Conservation (phyloP, 2,113 vertebrate species). For the Campylorhamphus procurvoides region DNA sequence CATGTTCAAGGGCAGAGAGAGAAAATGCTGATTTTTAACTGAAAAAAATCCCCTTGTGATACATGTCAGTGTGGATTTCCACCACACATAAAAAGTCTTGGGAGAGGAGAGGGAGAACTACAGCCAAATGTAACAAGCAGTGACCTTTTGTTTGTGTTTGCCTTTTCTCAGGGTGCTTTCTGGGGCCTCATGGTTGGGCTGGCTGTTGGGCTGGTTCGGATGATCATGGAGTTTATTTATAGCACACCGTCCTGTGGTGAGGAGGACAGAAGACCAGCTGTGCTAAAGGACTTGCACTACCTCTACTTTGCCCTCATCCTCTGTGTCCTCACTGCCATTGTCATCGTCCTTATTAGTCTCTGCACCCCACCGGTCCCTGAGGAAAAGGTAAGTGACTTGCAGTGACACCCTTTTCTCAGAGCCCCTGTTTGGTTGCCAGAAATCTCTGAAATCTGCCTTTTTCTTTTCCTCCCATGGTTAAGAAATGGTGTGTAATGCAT, state of each 20-base stretch:
- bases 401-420: background rate
- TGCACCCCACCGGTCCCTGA: slow-evolving; percentile 82
- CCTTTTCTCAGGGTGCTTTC: slow-evolving; percentile 87
- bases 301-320: slow-evolving; percentile 94
- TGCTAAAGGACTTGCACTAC: slow-evolving; percentile 89
- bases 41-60: background rate
- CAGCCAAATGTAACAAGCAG: background rate
- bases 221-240: slow-evolving; percentile 89
- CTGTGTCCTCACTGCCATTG: slow-evolving; percentile 73
- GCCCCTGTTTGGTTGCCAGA: rapidly evolving
- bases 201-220: slow-evolving; percentile 78
- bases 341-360: slow-evolving; percentile 81
- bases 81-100: background rate
- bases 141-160: background rate
- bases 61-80: background rate
- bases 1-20: background rate
- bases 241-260: slow-evolving; percentile 83
- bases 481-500: background rate
- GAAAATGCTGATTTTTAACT: background rate
- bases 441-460: background rate
- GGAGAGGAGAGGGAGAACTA: background rate
- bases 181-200: slow-evolving; percentile 92
- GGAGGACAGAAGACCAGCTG: slow-evolving; percentile 79
- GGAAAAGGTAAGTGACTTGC: slow-evolving; percentile 79
- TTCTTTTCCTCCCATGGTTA: background rate